Evolutionary conservation across 2,113 vertebrate genomes (phyloP).

Genomic region (Chaenogobius annularis): DNA sequence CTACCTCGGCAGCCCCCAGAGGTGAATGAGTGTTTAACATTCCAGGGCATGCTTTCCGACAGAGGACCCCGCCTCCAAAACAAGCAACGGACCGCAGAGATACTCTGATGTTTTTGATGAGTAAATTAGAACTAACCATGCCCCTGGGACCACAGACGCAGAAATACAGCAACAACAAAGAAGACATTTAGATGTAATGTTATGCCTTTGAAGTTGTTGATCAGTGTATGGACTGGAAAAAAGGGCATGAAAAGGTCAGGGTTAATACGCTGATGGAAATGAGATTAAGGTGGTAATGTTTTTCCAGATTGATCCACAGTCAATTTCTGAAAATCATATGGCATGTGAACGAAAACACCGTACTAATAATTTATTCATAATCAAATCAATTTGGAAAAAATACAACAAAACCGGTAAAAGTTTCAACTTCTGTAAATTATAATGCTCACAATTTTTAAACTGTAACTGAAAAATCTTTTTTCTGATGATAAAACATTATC

Average conservation of each 20-base stretch:
- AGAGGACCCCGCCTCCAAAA: slow-evolving; percentile 62
- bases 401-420: too few species aligned
- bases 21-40: slow-evolving; percentile 79
- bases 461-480: not conserved
- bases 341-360: too few species aligned
- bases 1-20: slow-evolving; percentile 68
- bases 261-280: not conserved
- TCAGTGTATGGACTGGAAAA: slow-evolving; percentile 14
- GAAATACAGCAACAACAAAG: slow-evolving; percentile 53
- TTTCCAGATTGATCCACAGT: not conserved
- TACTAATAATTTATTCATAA: too few species aligned
- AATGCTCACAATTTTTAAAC: not conserved
- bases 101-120: slow-evolving; percentile 72
- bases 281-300: not conserved
- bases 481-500: not conserved
- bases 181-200: slow-evolving; percentile 25
- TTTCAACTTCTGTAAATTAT: too few species aligned
- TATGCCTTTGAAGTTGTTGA: slow-evolving; percentile 49
- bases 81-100: slow-evolving; percentile 64
- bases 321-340: too few species aligned
- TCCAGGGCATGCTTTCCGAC: slow-evolving; percentile 75
- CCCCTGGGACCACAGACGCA: slow-evolving; percentile 60
- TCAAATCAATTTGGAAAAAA: too few species aligned
- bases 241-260: not conserved
- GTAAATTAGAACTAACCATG: slow-evolving; percentile 70